phyloP scores from a whole-genome alignment of 37 sponge, comb jelly and placozoan species.

The Halichondria panicea region DNA sequence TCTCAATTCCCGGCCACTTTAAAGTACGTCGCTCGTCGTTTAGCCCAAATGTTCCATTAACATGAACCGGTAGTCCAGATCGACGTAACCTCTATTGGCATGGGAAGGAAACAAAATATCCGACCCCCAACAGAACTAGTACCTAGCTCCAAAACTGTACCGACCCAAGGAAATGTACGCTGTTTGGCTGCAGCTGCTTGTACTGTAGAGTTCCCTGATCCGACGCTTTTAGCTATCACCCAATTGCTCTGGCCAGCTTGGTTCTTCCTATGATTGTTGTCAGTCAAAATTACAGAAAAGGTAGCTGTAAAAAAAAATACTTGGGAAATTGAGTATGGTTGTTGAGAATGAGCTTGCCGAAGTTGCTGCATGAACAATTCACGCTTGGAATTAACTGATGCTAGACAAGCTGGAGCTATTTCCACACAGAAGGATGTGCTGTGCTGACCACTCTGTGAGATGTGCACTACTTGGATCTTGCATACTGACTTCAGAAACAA shows the following conservation, averaged over 20 bases:
- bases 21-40: constrained; percentile 50
- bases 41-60: constrained; percentile 75
- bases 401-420: not conserved
- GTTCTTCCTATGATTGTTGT: not conserved
- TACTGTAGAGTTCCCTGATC: constrained; percentile 1
- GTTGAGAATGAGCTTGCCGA: not conserved
- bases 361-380: not conserved
- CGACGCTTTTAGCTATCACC: constrained; percentile 29
- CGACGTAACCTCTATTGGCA: constrained; percentile 49
- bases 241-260: not conserved
- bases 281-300: constrained; percentile 13
- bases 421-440: not conserved
- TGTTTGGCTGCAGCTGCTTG: constrained; percentile 18
- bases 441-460: not conserved
- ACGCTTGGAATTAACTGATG: not conserved
- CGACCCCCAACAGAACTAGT: too few species aligned
- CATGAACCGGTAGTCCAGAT: constrained; percentile 56
- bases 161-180: constrained; percentile 48
- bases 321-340: not conserved
- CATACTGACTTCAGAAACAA: constrained; percentile 56
- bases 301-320: not conserved
- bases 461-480: constrained; percentile 34
- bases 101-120: constrained; percentile 74
- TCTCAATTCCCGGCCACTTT: constrained; percentile 56
- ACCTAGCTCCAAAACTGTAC: constrained; percentile 17